These are phyloP conservation scores for Austrofundulus limnaeus DNA, from an alignment of 2,113 vertebrate genomes.

Conservation along the genomic window DNA sequence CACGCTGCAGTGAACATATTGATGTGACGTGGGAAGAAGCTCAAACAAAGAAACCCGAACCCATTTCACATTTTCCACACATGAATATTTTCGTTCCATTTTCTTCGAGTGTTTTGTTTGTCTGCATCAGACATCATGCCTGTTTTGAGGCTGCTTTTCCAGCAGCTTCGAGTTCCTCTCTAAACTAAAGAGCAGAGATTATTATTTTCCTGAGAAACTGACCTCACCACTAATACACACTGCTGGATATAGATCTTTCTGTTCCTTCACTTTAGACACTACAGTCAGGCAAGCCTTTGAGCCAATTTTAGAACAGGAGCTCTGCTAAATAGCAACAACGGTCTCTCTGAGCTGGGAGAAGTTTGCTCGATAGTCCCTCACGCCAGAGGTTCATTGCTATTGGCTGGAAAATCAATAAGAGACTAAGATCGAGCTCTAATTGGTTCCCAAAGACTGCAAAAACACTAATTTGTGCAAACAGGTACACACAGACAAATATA, in stretches of 20 bases:
- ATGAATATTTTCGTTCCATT: background rate
- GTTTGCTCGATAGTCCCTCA: slow-evolving; percentile 47
- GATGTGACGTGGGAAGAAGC: slow-evolving; percentile 2
- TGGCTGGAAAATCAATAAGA: slow-evolving; percentile 73
- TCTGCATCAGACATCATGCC: background rate
- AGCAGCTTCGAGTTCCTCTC: background rate
- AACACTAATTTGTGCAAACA: slow-evolving; percentile 33
- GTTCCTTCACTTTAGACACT: slow-evolving; percentile 12
- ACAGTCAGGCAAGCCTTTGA: slow-evolving; percentile 31
- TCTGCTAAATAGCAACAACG: slow-evolving; percentile 49
- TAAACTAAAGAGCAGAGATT: slow-evolving; percentile 13
- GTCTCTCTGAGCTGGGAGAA: slow-evolving; percentile 32
- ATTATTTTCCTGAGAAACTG: slow-evolving; percentile 14
- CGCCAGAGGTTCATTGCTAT: slow-evolving; percentile 62
- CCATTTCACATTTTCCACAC: background rate
- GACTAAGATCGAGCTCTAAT: slow-evolving; percentile 54
- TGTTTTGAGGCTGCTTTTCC: background rate
- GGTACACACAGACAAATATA: slow-evolving; percentile 33
- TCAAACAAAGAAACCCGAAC: slow-evolving; percentile 3
- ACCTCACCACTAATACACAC: background rate
- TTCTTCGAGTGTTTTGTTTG: background rate
- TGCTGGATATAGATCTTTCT: slow-evolving; percentile 3
- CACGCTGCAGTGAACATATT: slow-evolving; percentile 27
- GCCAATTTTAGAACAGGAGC: slow-evolving; percentile 50
- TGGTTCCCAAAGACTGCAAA: slow-evolving; percentile 59